These are phyloP conservation scores for Hyaena hyaena DNA, from an alignment of 2,113 vertebrate genomes.

Conservation along the genomic window DNA sequence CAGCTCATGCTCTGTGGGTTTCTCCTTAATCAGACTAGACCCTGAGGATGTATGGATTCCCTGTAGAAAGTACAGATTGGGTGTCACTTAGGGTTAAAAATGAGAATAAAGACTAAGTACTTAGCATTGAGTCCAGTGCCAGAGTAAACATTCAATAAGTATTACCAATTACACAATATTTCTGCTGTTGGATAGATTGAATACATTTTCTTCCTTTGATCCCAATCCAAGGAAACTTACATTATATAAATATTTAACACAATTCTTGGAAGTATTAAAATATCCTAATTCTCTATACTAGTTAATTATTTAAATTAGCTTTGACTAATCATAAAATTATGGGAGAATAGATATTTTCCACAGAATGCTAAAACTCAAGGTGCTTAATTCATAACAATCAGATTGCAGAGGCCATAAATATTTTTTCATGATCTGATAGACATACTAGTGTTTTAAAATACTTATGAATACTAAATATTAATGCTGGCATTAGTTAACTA, in stretches of 20 bases:
- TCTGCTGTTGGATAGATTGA: background rate
- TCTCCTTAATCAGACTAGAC: constrained; percentile 56
- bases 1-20: background rate
- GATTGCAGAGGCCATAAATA: background rate
- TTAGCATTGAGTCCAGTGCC: background rate
- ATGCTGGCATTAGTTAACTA: background rate
- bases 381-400: background rate
- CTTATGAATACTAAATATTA: constrained; percentile 18
- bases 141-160: background rate
- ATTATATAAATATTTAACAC: background rate
- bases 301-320: background rate
- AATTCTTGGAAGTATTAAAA: constrained; percentile 1
- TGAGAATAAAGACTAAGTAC: constrained; percentile 21
- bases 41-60: constrained; percentile 51
- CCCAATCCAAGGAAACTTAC: background rate
- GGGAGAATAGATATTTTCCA: background rate
- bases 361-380: background rate
- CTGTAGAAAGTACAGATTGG: constrained; percentile 37
- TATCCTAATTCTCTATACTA: background rate
- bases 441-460: background rate
- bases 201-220: constrained; percentile 8
- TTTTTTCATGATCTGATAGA: background rate
- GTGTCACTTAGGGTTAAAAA: constrained; percentile 45
- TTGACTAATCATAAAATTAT: constrained; percentile 9
- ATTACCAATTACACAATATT: background rate